Evolutionary conservation across 2,797 vertebrate species (phyloP).

Genomic region (Neomorphus geoffroyi): DNA sequence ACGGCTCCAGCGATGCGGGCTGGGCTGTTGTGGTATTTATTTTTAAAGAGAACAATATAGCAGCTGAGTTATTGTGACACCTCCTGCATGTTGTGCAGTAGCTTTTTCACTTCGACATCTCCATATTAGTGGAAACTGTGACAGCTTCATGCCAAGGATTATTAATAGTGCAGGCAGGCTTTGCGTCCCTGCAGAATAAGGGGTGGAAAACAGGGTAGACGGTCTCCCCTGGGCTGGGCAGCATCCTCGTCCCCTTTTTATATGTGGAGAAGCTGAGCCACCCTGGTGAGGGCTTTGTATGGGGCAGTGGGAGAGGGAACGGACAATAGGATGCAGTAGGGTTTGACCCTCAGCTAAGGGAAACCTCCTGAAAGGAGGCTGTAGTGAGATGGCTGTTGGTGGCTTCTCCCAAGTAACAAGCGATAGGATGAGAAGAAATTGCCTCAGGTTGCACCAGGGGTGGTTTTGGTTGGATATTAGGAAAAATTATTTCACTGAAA

Average conservation of each 20-base stretch:
- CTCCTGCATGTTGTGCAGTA: slow-evolving; percentile 32
- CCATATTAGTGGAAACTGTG: slow-evolving; percentile 45
- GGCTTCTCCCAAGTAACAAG: no score
- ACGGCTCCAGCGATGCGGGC: not conserved
- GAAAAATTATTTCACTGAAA: no score
- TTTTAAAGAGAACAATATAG: slow-evolving; percentile 54
- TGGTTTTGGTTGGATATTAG: no score
- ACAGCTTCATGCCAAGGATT: slow-evolving; percentile 32
- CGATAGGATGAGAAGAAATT: no score
- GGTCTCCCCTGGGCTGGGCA: not conserved
- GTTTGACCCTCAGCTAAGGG: not conserved
- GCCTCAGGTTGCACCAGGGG: no score
- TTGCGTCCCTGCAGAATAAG: not conserved
- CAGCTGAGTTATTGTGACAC: slow-evolving; percentile 52
- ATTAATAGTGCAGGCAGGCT: slow-evolving; percentile 41
- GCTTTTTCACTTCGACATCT: slow-evolving; percentile 30
- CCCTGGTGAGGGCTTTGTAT: no score
- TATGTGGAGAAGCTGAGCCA: not conserved
- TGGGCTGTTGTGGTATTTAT: slow-evolving; percentile 54
- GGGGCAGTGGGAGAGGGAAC: not conserved
- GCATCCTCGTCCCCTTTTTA: not conserved
- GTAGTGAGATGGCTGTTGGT: no score
- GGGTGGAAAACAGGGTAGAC: not conserved
- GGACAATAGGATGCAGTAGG: not conserved
- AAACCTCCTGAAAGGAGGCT: no score